Evolutionary conservation across 1,140 invertebrate genomes (phyloP).

Genomic region (Paracyclopina nana): DNA sequence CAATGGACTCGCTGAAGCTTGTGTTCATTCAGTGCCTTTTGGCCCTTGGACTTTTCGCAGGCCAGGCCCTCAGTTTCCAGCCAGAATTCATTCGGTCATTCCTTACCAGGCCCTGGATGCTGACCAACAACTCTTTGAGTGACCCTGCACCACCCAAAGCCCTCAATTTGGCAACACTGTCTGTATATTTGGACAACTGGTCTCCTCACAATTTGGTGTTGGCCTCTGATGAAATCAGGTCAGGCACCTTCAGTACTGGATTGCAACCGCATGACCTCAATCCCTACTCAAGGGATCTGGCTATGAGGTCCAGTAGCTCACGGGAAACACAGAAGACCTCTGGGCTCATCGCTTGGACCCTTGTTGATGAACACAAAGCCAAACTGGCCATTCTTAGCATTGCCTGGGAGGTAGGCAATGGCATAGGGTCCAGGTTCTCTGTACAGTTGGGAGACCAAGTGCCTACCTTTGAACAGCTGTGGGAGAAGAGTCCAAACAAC

Average conservation of each 20-base stretch:
- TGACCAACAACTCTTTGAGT: no score
- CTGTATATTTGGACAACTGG: slow-evolving; percentile 1
- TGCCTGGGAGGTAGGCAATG: not conserved
- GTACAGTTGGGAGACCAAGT: not conserved
- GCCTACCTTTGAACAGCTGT: not conserved
- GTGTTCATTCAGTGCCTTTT: no score
- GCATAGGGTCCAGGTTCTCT: not conserved
- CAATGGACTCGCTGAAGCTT: no score
- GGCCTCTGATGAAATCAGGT: not conserved
- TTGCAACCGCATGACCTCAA: not conserved
- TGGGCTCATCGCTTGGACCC: not conserved
- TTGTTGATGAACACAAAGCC: not conserved
- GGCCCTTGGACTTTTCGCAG: no score
- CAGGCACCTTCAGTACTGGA: not conserved
- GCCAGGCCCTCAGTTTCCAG: no score
- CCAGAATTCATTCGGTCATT: no score
- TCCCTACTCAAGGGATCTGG: not conserved
- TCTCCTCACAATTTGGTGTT: not conserved
- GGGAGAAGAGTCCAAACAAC: slow-evolving; percentile 1
- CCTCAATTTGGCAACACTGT: not conserved
- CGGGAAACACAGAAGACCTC: not conserved
- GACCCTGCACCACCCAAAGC: no score
- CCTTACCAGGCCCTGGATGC: no score
- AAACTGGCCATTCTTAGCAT: not conserved
- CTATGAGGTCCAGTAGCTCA: not conserved